Percentiles rank a stretch among this genome's conserved stretches.
phyloP scores from a whole-genome alignment of 2,888 invertebrate species.

The Pyrocoelia pectoralis region DNA sequence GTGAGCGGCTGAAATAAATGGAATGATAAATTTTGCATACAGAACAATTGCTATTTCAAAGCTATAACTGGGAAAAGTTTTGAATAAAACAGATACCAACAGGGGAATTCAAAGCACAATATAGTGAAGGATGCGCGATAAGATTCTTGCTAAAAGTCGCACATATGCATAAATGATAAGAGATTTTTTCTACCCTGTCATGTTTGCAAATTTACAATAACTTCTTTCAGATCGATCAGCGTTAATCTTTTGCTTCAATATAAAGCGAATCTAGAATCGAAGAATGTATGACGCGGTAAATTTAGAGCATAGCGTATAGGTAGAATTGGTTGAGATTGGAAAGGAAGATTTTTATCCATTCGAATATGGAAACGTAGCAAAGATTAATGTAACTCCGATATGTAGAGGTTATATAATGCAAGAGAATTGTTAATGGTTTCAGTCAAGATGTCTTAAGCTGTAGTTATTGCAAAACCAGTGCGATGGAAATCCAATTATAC shows the following conservation, averaged over 20 bases:
- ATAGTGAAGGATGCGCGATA: slow-evolving; percentile 19
- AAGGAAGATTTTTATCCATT: no score
- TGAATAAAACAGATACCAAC: slow-evolving; percentile 17
- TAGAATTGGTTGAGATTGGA: no score
- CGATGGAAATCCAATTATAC: slow-evolving; percentile 14
- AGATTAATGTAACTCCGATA: no score
- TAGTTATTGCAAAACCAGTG: slow-evolving; percentile 10
- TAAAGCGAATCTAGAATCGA: no score
- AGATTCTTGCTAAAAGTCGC: slow-evolving; percentile 34
- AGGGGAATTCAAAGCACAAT: slow-evolving; percentile 20
- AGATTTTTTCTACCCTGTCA: neutral
- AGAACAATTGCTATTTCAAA: slow-evolving; percentile 17
- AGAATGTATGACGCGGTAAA: no score
- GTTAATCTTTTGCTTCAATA: neutral
- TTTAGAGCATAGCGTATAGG: no score
- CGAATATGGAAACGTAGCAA: no score
- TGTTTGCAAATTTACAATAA: neutral
- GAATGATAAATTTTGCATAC: neutral
- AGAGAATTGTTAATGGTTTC: neutral
- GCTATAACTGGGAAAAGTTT: slow-evolving; percentile 12
- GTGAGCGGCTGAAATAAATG: neutral
- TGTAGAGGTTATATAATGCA: neutral
- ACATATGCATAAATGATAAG: slow-evolving; percentile 7
- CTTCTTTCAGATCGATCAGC: neutral
- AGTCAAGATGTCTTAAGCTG: slow-evolving; percentile 8